Conservation (phyloP, 2,113 vertebrate genomes). For the Ptyas mucosa region DNA sequence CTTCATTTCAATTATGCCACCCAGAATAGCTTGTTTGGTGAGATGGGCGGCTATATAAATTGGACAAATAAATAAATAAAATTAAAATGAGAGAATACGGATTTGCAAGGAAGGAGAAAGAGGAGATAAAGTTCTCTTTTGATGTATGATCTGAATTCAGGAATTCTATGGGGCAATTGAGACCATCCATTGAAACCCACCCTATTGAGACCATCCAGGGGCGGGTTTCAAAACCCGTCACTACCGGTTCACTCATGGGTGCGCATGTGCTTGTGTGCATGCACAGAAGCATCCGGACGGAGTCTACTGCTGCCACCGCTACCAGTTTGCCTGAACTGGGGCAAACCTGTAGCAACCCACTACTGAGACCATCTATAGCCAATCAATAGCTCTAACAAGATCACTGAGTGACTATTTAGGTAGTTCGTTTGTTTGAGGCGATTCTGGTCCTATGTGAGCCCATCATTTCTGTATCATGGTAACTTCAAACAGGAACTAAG, state of each 20-base stretch:
- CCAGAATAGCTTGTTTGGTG: neutral
- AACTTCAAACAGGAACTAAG: neutral
- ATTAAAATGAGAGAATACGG: neutral
- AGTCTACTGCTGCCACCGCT: too few relatives aligned
- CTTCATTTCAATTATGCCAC: neutral
- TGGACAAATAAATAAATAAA: neutral
- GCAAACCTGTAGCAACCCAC: too few relatives aligned
- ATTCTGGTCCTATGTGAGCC: neutral
- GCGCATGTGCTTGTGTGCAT: too few relatives aligned
- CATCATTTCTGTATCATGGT: neutral
- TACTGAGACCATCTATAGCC: neutral
- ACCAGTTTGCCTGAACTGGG: too few relatives aligned
- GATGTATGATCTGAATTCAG: neutral
- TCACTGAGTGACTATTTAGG: neutral
- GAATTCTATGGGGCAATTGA: neutral
- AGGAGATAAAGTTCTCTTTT: neutral
- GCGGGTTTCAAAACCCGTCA: too few relatives aligned
- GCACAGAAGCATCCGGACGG: too few relatives aligned
- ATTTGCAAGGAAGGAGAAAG: neutral
- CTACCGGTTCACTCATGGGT: too few relatives aligned
- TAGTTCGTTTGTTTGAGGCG: neutral
- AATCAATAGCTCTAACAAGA: neutral
- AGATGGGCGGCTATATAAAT: neutral
- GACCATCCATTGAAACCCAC: neutral
- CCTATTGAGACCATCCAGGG: neutral